phyloP scores from a whole-genome alignment of 2,888 invertebrate species.

The Teleogryllus oceanicus region DNA sequence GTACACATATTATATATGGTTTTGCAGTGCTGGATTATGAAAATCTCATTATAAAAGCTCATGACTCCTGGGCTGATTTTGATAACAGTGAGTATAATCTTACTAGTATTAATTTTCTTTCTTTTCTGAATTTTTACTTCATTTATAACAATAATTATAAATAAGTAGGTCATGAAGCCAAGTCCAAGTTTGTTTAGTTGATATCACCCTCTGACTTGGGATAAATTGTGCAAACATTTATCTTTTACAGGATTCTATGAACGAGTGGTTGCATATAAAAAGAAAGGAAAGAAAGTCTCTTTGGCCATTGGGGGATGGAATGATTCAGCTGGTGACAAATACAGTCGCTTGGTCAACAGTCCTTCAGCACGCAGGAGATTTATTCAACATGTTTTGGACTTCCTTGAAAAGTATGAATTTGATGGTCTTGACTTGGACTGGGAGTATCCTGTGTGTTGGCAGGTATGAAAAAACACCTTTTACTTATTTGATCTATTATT shows the following conservation, averaged over 20 bases:
- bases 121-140: no score
- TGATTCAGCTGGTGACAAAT: slow-evolving; percentile 86
- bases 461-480: slow-evolving; percentile 50
- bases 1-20: slow-evolving; percentile 90
- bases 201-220: neutral
- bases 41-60: slow-evolving; percentile 72
- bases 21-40: slow-evolving; percentile 87
- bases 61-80: slow-evolving; percentile 87
- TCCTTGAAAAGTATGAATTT: slow-evolving; percentile 76
- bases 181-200: neutral
- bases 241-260: slow-evolving; percentile 70
- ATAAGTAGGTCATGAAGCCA: neutral
- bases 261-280: slow-evolving; percentile 72
- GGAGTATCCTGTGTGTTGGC: slow-evolving; percentile 92
- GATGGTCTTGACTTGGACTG: slow-evolving; percentile 94
- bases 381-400: slow-evolving; percentile 68
- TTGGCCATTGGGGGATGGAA: slow-evolving; percentile 95
- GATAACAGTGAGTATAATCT: slow-evolving; percentile 71
- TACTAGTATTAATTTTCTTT: neutral
- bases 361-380: slow-evolving; percentile 69
- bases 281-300: slow-evolving; percentile 77
- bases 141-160: no score
- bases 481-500: no score
- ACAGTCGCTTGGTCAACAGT: slow-evolving; percentile 77
- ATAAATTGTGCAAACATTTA: neutral